Evolutionary conservation across 2,797 vertebrate genomes (phyloP), one percentile per base, ranked within the genome.

Genomic region (Decapterus maruadsi): DNA sequence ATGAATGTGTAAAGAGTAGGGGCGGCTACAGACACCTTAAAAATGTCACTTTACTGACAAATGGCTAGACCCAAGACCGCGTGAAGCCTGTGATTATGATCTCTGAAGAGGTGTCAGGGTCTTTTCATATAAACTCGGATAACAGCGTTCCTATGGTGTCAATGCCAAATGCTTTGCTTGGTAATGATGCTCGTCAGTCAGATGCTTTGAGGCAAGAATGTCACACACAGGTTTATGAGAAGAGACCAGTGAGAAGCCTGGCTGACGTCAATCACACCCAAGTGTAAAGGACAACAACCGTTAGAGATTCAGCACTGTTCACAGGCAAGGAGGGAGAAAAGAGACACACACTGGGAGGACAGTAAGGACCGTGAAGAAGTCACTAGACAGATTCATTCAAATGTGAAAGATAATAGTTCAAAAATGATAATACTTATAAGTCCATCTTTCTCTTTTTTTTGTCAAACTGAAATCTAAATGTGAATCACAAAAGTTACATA

Each of bases 201-300:
- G 77, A 82, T 20, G 68, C 66, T 68, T 62, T 1, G 17, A 59
- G 48, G 61, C 60, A 82, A 66, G 66, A 87, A 82, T 82, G 74
- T 89, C 81, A 84, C 72, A 78, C 75, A 48, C 81, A 82, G 81
- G 83, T 91, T 88, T 83, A 80, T 78, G 81, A 80, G 78, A 80
- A 67, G 77, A 87, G 80, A 55, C 72, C 53, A 31, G 70, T 51
- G 75, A 85, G 83, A 77, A 83, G 81, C 67, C 55, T 26, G 36
- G 72, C 75, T 94, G 93, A 94, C 91, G 92, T 95, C 92, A 94
- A 92, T 89, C 81, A 87, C 93, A 90, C 82, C 20, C 5, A 63
- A 82, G 90, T 93, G 93, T 78, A 80, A 93, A 85, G 70, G 83
- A 83, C 85, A 92, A 91, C 80, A 77, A 85, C 86, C 81, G 89